These are phyloP conservation scores for Pogonognathellus flavescens DNA, from an alignment of 1,140 invertebrate genomes.

Conservation along the genomic window DNA sequence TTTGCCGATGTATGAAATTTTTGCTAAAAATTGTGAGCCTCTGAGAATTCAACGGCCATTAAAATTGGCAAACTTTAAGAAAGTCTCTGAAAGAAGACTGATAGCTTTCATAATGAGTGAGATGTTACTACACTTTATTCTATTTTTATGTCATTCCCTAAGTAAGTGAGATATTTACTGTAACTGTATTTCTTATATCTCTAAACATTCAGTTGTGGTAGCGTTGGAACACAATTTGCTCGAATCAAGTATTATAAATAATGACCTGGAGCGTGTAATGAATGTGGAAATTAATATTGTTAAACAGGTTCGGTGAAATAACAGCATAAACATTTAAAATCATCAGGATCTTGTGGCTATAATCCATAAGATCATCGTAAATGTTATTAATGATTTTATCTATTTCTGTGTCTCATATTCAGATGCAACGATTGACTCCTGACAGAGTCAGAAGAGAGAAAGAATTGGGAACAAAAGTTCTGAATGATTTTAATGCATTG, in stretches of 20 bases:
- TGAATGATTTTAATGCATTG: constrained; percentile 28
- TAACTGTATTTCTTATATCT: too few relatives aligned
- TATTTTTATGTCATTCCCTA: not conserved
- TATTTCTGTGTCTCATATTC: not conserved
- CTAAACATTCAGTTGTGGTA: constrained; percentile 54
- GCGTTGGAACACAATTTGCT: constrained; percentile 65
- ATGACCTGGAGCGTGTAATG: constrained; percentile 61
- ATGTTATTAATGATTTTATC: not conserved
- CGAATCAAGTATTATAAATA: constrained; percentile 45
- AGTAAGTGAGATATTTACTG: too few relatives aligned
- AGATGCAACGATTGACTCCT: constrained; percentile 25
- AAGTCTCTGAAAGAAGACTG: constrained; percentile 40
- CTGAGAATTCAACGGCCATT: constrained; percentile 55
- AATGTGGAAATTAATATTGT: constrained; percentile 57
- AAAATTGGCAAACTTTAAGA: constrained; percentile 52
- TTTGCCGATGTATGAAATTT: constrained; percentile 47
- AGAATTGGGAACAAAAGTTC: not conserved
- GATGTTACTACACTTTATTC: not conserved
- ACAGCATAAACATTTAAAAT: too few relatives aligned
- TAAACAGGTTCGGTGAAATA: constrained; percentile 44
- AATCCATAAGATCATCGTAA: not conserved
- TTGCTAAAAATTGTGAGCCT: constrained; percentile 45
- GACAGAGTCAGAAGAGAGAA: not conserved
- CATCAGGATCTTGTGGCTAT: too few relatives aligned
- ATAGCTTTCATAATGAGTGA: constrained; percentile 58